Base-by-base conservation (phyloP, 2,888 invertebrate genomes). In the Brenthis daphne region DNA sequence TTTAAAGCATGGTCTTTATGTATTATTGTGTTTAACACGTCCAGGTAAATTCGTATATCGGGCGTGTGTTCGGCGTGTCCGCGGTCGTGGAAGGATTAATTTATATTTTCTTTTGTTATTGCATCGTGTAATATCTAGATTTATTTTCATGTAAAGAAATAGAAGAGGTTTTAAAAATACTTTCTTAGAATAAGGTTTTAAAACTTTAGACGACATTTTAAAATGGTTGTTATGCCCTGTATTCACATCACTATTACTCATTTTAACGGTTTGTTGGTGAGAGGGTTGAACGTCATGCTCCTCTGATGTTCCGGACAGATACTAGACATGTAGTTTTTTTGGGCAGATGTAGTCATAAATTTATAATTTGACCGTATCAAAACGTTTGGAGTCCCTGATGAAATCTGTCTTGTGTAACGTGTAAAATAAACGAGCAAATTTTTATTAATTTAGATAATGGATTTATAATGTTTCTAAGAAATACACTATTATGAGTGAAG, bases 291-390 rank as follows among this genome's bases (percentile, higher is more conserved):
- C 85, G 88, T 88, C 87, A 87, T 85, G 88, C 82, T 85, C 80
- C 74, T 79, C 75, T 76, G 90, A 89, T 89, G 86, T 80, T 86
- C 82, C 87, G 85, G 82, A 79, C 81, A 84, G 89, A 89, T 90
- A 88, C 79, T 78, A 80, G 80, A 67, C 67, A 65, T 57, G 80
- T 81, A 77, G 81, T 82, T 85, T 89, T 83, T 82, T 84, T 72
- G 76, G 85, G 91, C 92, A 92, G 92, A 92, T 92, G 92, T 78
- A 82, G 79, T 69, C 73, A 75, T 63, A 43, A 63, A 78, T 81
- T 82, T 80, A 82, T 90, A 92, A 92, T 92, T 90, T 86, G 87
- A 86, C 84, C 90, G 88, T 90, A 91, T 92, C 92, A 91, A 89
- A 91, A 89, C 88, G 89, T 90, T 88, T 86, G 85, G 79, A 79